Evolutionary conservation across 2,797 vertebrate species (phyloP), one percentile per base, ranked within the genome.

Genomic region (Poecile montanus): DNA sequence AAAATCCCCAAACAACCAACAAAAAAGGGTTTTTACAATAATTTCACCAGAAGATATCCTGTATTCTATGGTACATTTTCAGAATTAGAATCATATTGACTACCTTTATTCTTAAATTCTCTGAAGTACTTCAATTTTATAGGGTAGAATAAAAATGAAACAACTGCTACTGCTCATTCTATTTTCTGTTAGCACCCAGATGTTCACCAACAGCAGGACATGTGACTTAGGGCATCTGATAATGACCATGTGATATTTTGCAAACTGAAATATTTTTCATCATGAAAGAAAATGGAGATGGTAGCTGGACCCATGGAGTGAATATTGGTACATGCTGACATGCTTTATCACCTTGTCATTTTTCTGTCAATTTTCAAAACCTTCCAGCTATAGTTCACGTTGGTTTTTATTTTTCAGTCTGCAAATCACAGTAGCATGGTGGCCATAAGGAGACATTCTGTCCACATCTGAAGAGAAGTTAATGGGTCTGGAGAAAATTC

Each of bases 321-420:
- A 75, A 66, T 90, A 86, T 36, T 78, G 47, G 54, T 42, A 54
- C 47, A 72, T 68, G 58, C 57, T 90, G 80, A 85, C 50, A 63
- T 12, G 17, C 26, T 88, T 90, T 71, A 81, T 66, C 19, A 20
- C n/a, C 47, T 93, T 29, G 50, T 25, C 30, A 29, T 75, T 94
- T 92, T 89, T 76, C 79, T 84, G 58, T 57, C 79, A 61, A n/a
- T 86, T 94, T 91, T 65, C 8, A 4, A 87, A 93, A 57, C 50
- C 73, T 91, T 85, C 15, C 47, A 77, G 38, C 26, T 85, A 12
- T 53, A 74, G 25, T 58, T 74, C 58, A 27, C 45, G 27, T 75
- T 51, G 29, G 0, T 9, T 94, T 93, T 78, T 68, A 53, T 80
- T 91, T 86, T 93, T 72, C 53, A 61, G 50, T 67, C 79, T 83